Evolutionary conservation across 2,113 vertebrate species (phyloP), one percentile per base, ranked within the genome.

Genomic region (Mustelus asterias): DNA sequence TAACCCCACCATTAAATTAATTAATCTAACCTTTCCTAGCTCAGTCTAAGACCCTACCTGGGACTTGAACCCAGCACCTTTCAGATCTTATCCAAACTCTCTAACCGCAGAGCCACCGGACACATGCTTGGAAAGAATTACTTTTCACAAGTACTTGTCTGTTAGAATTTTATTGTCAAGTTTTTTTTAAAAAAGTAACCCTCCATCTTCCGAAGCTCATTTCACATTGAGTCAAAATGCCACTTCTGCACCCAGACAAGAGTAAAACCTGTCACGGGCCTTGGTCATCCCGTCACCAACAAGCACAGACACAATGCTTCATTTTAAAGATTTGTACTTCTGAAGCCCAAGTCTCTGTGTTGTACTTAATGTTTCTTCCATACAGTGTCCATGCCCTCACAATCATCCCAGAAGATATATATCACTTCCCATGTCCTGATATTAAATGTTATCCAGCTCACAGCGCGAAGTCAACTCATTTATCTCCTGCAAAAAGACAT

Each of bases 21-120:
- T 83, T 83, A 83, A 37, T 83, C 78, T 83, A 83, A 18, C 78
- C 78, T 83, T 37, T 83, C 14, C 78, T 83, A 16, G 5, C 26
- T 41, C 41, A 18, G n/a, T 1, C 78, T 78, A n/a, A 1, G 33
- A 13, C 33, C n/a, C 78, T 83, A 83, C 5, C 78, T 83, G n/a
- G 13, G 78, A 37, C 78, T 83, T 83, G n/a, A 83, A 83, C 78
- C 78, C 78, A 83, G n/a, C n/a, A 83, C n/a, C n/a, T 83, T 83
- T 83, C n/a, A 41, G 78, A 41, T 83, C 78, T 20, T 0, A 83
- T 18, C 78, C 78, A 41, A 8, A 37, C 78, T 37, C 78, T 83
- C 78, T 83, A 83, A 37, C 78, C 37, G 14, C 3, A 20, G 0
- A 80, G 78, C 78, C 78, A 83, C 78, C 78, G 41, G 78, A 83